Base-by-base conservation (phyloP, 2,113 vertebrate genomes). In the Raja brachyura region DNA sequence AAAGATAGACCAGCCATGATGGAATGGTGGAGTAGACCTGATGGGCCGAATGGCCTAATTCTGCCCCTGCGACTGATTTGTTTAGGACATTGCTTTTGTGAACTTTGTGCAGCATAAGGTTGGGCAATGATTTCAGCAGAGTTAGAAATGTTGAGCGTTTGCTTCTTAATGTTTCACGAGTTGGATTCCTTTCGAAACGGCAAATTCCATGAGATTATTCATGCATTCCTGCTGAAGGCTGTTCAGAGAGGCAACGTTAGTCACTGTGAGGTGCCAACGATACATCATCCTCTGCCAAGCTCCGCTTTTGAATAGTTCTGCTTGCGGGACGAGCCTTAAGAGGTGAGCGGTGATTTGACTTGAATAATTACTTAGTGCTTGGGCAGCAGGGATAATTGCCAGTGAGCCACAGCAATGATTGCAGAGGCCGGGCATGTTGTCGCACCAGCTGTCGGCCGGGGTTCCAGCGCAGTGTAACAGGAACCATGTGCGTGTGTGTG, bases 381-480 rank as follows among this genome's bases (percentile, higher is more conserved):
- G 93, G 73, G 18, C 75, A 59, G 25, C 74, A 59, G 92, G 94
- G 93, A 0, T 93, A 88, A 81, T 79, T 93, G 85, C 81, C 83
- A 56, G 1, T 31, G 16, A 88, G 61, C 28, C 28, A 31, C n/a
- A 61, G 8, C 86, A 63, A 83, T 93, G 94, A 94, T 94, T 94
- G 88, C 56, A 94, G 92, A 74, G 63, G 86, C 94, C 31, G 83
- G 88, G 88, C 92, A 90, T 5, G 39, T 93, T 93, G 94, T 93
- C 68, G 48, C 79, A n/a, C 63, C 79, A 93, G 7, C 74, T 94
- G 88, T 75, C 95, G 94, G 95, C 94, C 20, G 48, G 20, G 93
- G 7, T 94, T 93, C 94, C 94, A 76, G 94, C 93, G 8, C 83
- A 94, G 68, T 85, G 94, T 93, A 56, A 92, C 90, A 92, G 94